Percentiles rank a stretch among this genome's conserved stretches.
phyloP scores from a whole-genome alignment of 1,140 invertebrate genomes.

The Drosophila pandora region DNA sequence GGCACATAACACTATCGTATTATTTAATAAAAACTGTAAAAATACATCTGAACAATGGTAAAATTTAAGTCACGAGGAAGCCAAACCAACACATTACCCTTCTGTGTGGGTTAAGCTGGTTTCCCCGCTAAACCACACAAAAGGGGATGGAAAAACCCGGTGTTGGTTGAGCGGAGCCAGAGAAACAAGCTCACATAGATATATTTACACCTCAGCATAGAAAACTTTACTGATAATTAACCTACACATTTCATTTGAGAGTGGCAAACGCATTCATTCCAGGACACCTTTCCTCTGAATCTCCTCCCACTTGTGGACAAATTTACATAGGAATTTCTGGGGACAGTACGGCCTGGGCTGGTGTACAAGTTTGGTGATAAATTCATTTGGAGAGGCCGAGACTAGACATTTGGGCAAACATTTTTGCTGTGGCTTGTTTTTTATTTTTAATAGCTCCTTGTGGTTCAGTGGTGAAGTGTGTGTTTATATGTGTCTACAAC shows the following conservation, averaged over 20 bases:
- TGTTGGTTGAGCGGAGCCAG: conserved; percentile 10
- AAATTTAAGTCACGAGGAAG: conserved; percentile 8
- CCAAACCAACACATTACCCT: background rate
- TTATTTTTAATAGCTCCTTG: conserved; percentile 15
- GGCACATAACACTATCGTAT: too few relatives aligned
- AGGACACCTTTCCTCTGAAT: conserved; percentile 9
- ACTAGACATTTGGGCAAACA: conserved; percentile 71
- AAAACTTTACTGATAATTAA: conserved; percentile 74
- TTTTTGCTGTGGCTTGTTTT: conserved; percentile 30
- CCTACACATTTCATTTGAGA: conserved; percentile 59
- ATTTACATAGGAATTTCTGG: conserved; percentile 59
- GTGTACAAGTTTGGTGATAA: conserved; percentile 62
- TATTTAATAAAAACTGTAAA: background rate
- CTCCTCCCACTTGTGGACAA: conserved; percentile 4
- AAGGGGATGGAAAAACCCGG: background rate
- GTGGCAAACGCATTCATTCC: conserved; percentile 28
- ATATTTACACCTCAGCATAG: conserved; percentile 41
- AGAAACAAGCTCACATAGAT: conserved; percentile 38
- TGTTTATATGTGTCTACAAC: background rate
- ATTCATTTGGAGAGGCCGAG: conserved; percentile 67
- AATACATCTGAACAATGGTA: conserved; percentile 1
- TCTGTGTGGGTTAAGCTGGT: conserved; percentile 8
- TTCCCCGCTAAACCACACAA: conserved; percentile 25
- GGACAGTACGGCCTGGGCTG: conserved; percentile 6
- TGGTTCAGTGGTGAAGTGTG: background rate